A percentile compares a stretch with the other conserved stretches of the same genome.
phyloP scores from a whole-genome alignment of 2,797 vertebrate species.

The Microchirus variegatus region DNA sequence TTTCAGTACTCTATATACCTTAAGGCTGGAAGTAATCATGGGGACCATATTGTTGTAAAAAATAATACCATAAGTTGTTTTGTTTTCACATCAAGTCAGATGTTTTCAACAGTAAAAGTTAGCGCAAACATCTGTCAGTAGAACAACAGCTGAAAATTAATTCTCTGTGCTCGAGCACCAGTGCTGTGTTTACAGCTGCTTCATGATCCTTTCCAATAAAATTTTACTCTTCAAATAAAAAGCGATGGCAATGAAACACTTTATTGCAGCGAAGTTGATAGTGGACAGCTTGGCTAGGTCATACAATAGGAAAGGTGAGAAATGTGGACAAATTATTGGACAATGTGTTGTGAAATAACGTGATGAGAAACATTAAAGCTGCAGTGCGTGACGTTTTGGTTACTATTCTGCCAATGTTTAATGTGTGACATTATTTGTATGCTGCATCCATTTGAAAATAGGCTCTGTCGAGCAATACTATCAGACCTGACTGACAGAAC shows the following conservation, averaged over 20 bases:
- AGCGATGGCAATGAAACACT: conserved; percentile 23
- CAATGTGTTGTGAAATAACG: neutral
- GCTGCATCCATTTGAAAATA: too few relatives aligned
- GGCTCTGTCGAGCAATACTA: too few relatives aligned
- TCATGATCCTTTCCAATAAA: conserved; percentile 44
- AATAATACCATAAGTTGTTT: conserved; percentile 17
- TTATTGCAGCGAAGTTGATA: conserved; percentile 21
- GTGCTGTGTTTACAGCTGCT: conserved; percentile 39
- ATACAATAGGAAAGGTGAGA: neutral
- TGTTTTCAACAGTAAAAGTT: conserved; percentile 19
- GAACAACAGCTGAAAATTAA: conserved; percentile 22
- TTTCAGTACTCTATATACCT: neutral
- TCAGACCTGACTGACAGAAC: too few relatives aligned
- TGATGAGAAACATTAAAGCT: neutral
- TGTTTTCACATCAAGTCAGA: conserved; percentile 15
- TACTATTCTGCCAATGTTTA: too few relatives aligned
- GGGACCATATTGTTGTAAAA: conserved; percentile 3
- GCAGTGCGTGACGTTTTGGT: too few relatives aligned
- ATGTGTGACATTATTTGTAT: too few relatives aligned
- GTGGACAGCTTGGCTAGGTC: conserved; percentile 10
- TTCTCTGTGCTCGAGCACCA: neutral
- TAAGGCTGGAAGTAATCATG: neutral
- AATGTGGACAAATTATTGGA: neutral
- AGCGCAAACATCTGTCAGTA: conserved; percentile 36
- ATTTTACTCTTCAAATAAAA: conserved; percentile 52